Evolutionary conservation across 2,888 invertebrate species (phyloP).

Genomic region (Himalopsyche tibetana): DNA sequence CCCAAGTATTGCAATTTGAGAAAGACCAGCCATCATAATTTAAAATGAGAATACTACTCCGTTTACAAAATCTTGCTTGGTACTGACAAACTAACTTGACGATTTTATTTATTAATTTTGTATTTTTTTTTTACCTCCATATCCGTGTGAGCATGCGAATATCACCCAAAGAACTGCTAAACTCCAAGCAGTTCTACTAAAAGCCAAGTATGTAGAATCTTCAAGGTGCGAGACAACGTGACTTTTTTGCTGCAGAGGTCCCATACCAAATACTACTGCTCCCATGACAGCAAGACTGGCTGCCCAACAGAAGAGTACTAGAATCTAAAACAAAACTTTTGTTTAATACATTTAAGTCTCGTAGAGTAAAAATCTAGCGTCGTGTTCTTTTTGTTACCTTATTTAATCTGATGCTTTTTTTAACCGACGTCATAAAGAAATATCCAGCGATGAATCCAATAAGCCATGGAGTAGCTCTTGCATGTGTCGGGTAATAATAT

Average conservation of each 20-base stretch:
- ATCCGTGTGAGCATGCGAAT: constrained; percentile 56
- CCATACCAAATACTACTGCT: constrained; percentile 52
- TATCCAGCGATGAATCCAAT: neutral
- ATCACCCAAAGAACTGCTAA: constrained; percentile 66
- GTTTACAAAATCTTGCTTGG: no score
- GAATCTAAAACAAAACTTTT: constrained; percentile 29
- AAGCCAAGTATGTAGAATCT: constrained; percentile 58
- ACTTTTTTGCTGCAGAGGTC: constrained; percentile 46
- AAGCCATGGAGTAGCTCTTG: neutral
- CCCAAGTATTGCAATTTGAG: no score
- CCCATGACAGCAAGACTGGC: constrained; percentile 54
- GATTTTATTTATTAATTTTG: no score
- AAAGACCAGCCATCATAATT: no score
- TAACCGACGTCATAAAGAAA: neutral
- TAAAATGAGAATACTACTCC: no score
- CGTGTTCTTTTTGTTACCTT: no score
- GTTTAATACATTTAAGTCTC: no score
- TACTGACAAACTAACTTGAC: no score
- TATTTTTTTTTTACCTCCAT: constrained; percentile 54
- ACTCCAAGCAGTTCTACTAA: constrained; percentile 69
- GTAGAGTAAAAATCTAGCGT: no score
- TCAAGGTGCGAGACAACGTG: constrained; percentile 48
- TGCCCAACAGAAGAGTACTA: constrained; percentile 49
- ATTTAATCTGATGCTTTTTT: no score
- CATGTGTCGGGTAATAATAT: constrained; percentile 70